Evolutionary conservation across 2,888 invertebrate species (phyloP), one percentile per base, ranked within the genome.

Genomic region (Agonum fuliginosum): DNA sequence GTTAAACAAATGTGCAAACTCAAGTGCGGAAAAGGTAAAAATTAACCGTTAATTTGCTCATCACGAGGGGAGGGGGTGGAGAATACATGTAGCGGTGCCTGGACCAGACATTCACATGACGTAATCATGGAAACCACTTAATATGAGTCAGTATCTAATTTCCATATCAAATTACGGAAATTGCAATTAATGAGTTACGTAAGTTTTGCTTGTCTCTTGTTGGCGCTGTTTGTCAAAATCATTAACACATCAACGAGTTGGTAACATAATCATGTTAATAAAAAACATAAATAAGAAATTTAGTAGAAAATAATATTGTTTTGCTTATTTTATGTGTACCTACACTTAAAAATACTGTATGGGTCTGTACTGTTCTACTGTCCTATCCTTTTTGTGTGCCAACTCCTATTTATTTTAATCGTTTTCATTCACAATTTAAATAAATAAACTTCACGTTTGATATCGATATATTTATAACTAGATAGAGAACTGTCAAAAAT

Each of bases 131-230:
- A 20, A 70, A 67, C 22, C 14, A 14, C 20, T 67, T 37, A 20
- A 70, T 46, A 58, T 73, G 73, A 73, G 8, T 73, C 73, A 72
- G 30, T 72, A 73, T 58, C 73, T 41, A 12, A 73, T 73, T 73
- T 58, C 73, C 73, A 73, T 73, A 73, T 73, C 73, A 73, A 73
- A 41, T 73, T 73, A 73, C 51, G 58, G 54, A 70, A 58, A 73
- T 73, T 73, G 73, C 58, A 73, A 70, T 70, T 70, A 70, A 70
- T 70, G 43, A 70, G 58, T 73, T 73, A 54, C 58, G 43, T 73
- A 73, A 73, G 54, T 51, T n/a, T n/a, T n/a, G n/a, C 27, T 34
- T 54, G 41, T 22, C 37, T 67, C 30, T 62, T 62, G n/a, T n/a
- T n/a, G n/a, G n/a, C 8, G 19, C 27, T 27, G 17, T 22, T 62